Base-by-base conservation (phyloP, 1,140 invertebrate genomes). In the Archegozetes longisetosus region DNA sequence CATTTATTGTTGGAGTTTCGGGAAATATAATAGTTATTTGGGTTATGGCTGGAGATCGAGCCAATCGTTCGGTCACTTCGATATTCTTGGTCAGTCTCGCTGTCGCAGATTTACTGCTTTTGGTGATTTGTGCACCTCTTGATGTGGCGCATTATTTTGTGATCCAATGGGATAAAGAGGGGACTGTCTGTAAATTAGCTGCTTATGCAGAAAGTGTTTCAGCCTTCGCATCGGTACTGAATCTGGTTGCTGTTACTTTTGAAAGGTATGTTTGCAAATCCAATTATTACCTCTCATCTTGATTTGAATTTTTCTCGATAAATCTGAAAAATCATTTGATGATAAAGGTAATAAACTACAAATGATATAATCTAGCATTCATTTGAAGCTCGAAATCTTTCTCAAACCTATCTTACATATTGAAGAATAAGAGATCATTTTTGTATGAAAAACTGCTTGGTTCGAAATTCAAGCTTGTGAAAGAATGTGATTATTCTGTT, bases 131-230 rank as follows among this genome's bases (percentile, higher is more conserved):
- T 28, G 64, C 60, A 12, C 66, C 66, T 20, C 40, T 65, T 14
- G 67, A 68, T 9, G 46, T 63, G 23, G 65, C 66, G 1, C 56
- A 66, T 56, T 67, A 67, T 52, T 67, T 67, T 55, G 63, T 65
- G 1, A 23, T 65, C 12, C 60, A 63, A 27, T 66, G 64, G 64
- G 64, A 66, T 46, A 20, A 9, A 3, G 61, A 53, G 9, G 65
- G 66, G 23, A 64, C 51, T 0, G 24, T 67, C 14, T 67, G 66
- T 56, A 64, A 62, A 28, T 9, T 64, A 24, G 52, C 61, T 0
- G 58, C 61, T 1, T 67, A 51, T 32, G 59, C 56, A 14, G 65
- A 66, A 57, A 52, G 27, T 4, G 55, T 67, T 14, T 63, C 63
- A 13, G 65, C 63, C 3, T 66, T 65, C 47, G 64, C 65, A 1